Evolutionary conservation across 2,888 invertebrate species (phyloP).

Genomic region (Apeira syringaria): DNA sequence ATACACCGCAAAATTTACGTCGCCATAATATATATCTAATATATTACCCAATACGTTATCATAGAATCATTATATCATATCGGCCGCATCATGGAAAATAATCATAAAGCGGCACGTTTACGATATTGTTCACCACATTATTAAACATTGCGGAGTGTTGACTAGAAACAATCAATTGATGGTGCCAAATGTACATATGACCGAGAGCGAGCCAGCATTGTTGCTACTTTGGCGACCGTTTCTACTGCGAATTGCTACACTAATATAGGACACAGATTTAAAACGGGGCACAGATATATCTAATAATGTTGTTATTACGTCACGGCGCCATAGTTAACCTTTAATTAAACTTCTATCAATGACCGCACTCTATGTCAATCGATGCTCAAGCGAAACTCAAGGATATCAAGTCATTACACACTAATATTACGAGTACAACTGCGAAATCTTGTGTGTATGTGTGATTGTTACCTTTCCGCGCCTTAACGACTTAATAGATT

Average conservation of each 20-base stretch:
- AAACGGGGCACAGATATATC: background rate
- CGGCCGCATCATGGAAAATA: conserved; percentile 11
- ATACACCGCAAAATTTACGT: too few species aligned
- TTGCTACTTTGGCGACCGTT: conserved; percentile 12
- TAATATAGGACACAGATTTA: background rate
- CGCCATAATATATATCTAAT: background rate
- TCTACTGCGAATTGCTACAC: background rate
- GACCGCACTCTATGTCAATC: too few species aligned
- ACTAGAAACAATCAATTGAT: conserved; percentile 19
- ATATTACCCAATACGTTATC: background rate
- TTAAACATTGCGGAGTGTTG: conserved; percentile 4
- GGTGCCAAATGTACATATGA: conserved; percentile 33
- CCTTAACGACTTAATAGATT: too few species aligned
- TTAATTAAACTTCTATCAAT: too few species aligned
- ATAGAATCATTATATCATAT: too few species aligned
- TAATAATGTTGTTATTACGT: too few species aligned
- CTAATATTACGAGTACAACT: too few species aligned
- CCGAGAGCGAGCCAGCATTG: conserved; percentile 12
- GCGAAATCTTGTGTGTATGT: too few species aligned
- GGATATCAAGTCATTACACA: too few species aligned
- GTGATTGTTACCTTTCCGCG: too few species aligned
- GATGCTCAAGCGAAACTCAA: too few species aligned
- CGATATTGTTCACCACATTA: conserved; percentile 12
- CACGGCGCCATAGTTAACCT: too few species aligned
- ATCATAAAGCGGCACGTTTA: conserved; percentile 10